Conservation (phyloP, 2,888 invertebrate species). For the Stenodema calcarata region DNA sequence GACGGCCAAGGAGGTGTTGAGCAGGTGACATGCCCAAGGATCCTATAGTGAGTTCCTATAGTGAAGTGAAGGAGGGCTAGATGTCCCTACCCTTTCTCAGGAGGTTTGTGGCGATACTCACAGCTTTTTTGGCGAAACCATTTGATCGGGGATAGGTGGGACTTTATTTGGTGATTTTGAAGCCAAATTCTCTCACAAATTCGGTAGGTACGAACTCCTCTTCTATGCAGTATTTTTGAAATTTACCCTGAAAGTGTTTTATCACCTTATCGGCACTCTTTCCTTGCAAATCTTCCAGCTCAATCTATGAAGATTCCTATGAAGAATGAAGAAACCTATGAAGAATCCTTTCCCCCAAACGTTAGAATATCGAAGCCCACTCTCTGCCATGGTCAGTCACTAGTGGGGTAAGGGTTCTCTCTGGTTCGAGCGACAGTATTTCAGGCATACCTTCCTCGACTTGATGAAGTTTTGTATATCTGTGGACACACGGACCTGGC, state of each 20-base stretch:
- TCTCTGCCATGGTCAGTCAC: too few relatives aligned
- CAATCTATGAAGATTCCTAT: background rate
- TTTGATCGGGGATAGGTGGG: background rate
- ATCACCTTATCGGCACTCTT: background rate
- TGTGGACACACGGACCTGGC: background rate
- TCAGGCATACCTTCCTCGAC: background rate
- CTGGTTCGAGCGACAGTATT: background rate
- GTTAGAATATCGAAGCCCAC: background rate
- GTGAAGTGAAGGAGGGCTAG: background rate
- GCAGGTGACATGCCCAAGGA: background rate
- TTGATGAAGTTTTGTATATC: background rate
- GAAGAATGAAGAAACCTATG: background rate
- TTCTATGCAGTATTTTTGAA: background rate
- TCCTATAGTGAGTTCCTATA: background rate
- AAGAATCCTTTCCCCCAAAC: conserved; percentile 6
- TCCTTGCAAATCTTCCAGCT: background rate
- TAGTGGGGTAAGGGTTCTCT: background rate
- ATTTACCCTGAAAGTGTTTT: background rate
- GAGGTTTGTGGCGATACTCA: background rate
- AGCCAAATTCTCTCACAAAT: background rate
- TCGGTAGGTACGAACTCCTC: background rate
- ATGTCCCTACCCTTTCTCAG: background rate
- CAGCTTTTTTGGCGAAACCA: background rate
- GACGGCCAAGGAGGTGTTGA: background rate
- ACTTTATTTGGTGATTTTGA: background rate